phyloP scores from a whole-genome alignment of 2,888 invertebrate species.

The Galeopsomyia nigrocyanea region DNA sequence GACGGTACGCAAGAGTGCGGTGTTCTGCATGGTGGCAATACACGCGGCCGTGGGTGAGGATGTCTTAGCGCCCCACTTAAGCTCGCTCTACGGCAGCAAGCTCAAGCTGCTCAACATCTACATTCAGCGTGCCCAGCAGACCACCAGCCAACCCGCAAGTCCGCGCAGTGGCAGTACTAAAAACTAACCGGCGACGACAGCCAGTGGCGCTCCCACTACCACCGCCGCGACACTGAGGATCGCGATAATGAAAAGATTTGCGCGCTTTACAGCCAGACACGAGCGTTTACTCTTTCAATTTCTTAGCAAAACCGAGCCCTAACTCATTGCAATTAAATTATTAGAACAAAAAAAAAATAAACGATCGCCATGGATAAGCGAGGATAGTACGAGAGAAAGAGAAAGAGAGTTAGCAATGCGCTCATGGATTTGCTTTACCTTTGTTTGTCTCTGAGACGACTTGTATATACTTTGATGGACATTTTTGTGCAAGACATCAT shows the following conservation, averaged over 20 bases:
- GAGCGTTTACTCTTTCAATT: constrained; percentile 62
- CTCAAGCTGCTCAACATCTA: constrained; percentile 86
- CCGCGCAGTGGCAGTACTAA: constrained; percentile 64
- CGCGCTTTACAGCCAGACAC: constrained; percentile 61
- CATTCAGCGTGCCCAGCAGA: constrained; percentile 76
- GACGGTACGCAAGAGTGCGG: constrained; percentile 94
- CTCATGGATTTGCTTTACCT: constrained; percentile 19
- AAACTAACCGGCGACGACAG: constrained; percentile 58
- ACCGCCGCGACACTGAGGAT: constrained; percentile 62
- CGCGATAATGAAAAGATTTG: constrained; percentile 64
- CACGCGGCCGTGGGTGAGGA: constrained; percentile 92
- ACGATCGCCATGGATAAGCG: constrained; percentile 7
- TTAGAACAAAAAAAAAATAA: not conserved
- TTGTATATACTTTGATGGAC: constrained; percentile 40
- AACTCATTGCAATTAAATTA: constrained; percentile 29
- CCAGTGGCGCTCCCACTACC: constrained; percentile 44
- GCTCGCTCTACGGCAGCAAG: constrained; percentile 89
- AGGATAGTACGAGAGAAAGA: not conserved
- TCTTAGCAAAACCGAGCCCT: constrained; percentile 62
- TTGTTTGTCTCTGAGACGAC: constrained; percentile 32
- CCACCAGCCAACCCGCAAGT: constrained; percentile 69
- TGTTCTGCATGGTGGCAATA: constrained; percentile 97
- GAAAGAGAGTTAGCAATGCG: constrained; percentile 15
- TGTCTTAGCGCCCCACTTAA: constrained; percentile 84
- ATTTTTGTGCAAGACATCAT: constrained; percentile 34